Percentiles rank a stretch among this genome's conserved stretches.
Evolutionary conservation across 2,888 invertebrate genomes (phyloP).

Genomic region (Acanthosepion esculentum): DNA sequence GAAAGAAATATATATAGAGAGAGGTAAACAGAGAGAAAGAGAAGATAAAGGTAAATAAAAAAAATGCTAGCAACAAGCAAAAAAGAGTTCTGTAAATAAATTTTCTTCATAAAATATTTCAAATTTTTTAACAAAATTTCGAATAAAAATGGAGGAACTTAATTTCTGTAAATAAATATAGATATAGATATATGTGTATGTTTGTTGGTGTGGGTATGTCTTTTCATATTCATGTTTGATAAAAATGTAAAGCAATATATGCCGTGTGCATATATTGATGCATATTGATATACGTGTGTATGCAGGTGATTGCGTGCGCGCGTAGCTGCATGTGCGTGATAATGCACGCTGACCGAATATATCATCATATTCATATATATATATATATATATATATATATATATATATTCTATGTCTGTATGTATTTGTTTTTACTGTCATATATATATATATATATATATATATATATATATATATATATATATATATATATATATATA

Average conservation of each 20-base stretch:
- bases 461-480: background rate
- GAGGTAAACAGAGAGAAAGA: background rate
- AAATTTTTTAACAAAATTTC: constrained; percentile 33
- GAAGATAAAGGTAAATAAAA: background rate
- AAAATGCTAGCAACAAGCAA: background rate
- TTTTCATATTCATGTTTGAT: background rate
- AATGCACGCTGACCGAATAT: background rate
- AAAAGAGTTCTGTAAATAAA: background rate
- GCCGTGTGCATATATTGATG: background rate
- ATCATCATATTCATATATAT: background rate
- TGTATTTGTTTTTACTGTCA: background rate
- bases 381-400: constrained; percentile 43
- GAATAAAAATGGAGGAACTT: background rate
- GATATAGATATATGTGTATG: background rate
- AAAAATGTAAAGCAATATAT: background rate
- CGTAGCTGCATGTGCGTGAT: background rate
- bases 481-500: background rate
- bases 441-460: background rate
- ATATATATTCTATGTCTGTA: constrained; percentile 41
- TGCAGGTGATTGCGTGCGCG: background rate
- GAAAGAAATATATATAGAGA: background rate
- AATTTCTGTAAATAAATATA: constrained; percentile 12
- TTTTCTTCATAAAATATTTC: constrained; percentile 33
- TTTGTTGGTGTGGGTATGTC: background rate
- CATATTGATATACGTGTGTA: background rate